Evolutionary conservation across 2,888 invertebrate genomes (phyloP).

Genomic region (Drosophila trichaetosa): DNA sequence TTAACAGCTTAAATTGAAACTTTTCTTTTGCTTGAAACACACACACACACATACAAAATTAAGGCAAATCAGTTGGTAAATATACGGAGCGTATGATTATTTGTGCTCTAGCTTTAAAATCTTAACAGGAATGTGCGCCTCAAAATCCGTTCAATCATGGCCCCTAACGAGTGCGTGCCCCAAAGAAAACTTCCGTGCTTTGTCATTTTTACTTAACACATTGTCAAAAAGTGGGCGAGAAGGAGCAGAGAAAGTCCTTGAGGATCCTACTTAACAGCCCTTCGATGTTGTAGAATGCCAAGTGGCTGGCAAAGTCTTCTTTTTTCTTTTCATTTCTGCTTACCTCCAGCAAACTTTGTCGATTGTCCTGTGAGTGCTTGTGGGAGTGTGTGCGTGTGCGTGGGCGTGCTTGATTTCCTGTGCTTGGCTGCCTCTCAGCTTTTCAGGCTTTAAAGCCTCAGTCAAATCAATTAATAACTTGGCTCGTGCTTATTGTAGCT

Average conservation of each 20-base stretch:
- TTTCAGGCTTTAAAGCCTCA: constrained; percentile 62
- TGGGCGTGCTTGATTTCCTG: constrained; percentile 8
- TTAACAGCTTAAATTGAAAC: constrained; percentile 56
- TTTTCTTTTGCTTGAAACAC: constrained; percentile 20
- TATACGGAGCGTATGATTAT: not conserved
- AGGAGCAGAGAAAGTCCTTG: constrained; percentile 15
- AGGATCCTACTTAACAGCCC: constrained; percentile 37
- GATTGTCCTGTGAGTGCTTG: constrained; percentile 24
- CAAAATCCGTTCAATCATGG: constrained; percentile 68
- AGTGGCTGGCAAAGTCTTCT: constrained; percentile 45
- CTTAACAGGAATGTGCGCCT: constrained; percentile 18
- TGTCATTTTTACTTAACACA: constrained; percentile 69
- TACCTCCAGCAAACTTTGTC: constrained; percentile 55
- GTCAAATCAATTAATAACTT: constrained; percentile 69
- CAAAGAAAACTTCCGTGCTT: constrained; percentile 52
- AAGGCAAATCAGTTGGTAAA: constrained; percentile 2
- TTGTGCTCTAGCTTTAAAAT: constrained; percentile 26
- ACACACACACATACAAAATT: not conserved
- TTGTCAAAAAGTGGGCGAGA: constrained; percentile 51
- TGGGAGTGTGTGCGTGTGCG: constrained; percentile 9
- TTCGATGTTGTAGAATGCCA: constrained; percentile 40
- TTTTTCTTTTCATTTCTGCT: constrained; percentile 39
- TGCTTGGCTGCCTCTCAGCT: constrained; percentile 23
- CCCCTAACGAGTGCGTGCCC: constrained; percentile 26
- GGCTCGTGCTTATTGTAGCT: constrained; percentile 8